These are phyloP conservation scores for Phalanger gymnotis DNA, from an alignment of 2,797 vertebrate species.

Conservation along the genomic window DNA sequence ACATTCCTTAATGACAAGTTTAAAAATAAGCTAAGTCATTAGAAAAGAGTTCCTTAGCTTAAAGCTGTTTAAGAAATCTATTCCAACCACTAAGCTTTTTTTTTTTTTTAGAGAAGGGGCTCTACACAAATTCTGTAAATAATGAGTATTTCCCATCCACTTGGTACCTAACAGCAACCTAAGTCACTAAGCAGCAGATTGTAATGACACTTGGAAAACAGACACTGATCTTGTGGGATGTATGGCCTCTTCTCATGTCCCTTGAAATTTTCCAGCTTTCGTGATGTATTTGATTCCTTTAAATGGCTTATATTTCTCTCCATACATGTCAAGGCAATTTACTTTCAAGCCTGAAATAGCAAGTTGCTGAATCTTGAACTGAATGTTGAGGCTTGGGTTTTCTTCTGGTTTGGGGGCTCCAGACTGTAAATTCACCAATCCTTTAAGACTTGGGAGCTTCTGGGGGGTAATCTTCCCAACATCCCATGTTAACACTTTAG, in stretches of 20 bases:
- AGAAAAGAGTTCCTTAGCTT: slow-evolving; percentile 81
- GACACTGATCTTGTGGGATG: slow-evolving; percentile 70
- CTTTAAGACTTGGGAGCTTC: slow-evolving; percentile 96
- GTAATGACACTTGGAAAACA: slow-evolving; percentile 73
- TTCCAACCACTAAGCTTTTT: slow-evolving; percentile 72
- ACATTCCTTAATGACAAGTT: slow-evolving; percentile 74
- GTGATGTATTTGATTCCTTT: slow-evolving; percentile 99
- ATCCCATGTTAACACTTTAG: slow-evolving; percentile 95
- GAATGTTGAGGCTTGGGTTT: slow-evolving; percentile 95
- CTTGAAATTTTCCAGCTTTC: slow-evolving; percentile 98
- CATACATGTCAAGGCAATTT: slow-evolving; percentile 97
- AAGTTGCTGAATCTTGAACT: slow-evolving; percentile 97
- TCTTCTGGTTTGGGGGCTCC: slow-evolving; percentile 96
- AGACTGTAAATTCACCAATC: slow-evolving; percentile 92
- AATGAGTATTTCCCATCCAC: slow-evolving; percentile 78
- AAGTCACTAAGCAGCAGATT: slow-evolving; percentile 74
- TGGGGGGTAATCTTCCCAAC: slow-evolving; percentile 97
- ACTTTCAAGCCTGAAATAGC: slow-evolving; percentile 98
- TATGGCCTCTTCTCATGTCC: slow-evolving; percentile 89
- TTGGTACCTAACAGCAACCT: slow-evolving; percentile 82
- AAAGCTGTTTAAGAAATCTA: slow-evolving; percentile 82
- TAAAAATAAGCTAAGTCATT: slow-evolving; percentile 82
- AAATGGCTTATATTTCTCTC: slow-evolving; percentile 98
- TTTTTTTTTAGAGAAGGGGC: slow-evolving; percentile 67
- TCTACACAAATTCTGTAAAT: slow-evolving; percentile 79